phyloP scores from a whole-genome alignment of 2,113 vertebrate genomes.

The Podocnemis expansa region DNA sequence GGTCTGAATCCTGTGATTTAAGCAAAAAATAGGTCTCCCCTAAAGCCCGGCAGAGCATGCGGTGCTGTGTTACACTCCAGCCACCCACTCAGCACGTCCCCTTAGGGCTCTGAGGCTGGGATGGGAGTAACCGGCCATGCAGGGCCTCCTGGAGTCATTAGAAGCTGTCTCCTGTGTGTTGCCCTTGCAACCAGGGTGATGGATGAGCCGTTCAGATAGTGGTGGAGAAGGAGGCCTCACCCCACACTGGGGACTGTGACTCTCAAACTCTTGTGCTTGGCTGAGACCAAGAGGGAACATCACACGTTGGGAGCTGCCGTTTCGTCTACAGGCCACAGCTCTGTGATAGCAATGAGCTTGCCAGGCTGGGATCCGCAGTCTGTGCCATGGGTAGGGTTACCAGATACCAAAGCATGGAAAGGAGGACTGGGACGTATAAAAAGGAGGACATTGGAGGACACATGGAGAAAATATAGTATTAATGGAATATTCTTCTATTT shows the following conservation, averaged over 20 bases:
- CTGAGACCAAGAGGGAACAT: background rate
- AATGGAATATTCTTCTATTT: no score
- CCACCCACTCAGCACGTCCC: background rate
- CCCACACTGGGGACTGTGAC: background rate
- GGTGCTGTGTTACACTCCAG: background rate
- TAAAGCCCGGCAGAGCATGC: background rate
- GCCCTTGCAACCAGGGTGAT: background rate
- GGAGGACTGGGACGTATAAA: no score
- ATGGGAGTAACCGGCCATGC: background rate
- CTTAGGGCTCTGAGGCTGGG: background rate
- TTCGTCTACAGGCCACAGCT: background rate
- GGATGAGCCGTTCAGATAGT: background rate
- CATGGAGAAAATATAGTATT: no score
- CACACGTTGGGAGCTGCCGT: background rate
- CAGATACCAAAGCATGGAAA: no score
- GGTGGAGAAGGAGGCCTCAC: background rate
- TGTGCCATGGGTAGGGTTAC: no score
- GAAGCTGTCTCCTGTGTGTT: background rate
- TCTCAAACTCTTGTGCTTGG: background rate
- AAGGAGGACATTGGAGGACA: no score
- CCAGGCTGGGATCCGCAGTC: accelerated
- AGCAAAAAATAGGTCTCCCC: background rate
- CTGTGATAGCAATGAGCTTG: background rate
- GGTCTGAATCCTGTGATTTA: background rate
- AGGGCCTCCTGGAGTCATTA: background rate